Percentiles rank a stretch among this genome's conserved stretches.
phyloP scores from a whole-genome alignment of 2,797 vertebrate genomes.

The Cirrhinus molitorella region DNA sequence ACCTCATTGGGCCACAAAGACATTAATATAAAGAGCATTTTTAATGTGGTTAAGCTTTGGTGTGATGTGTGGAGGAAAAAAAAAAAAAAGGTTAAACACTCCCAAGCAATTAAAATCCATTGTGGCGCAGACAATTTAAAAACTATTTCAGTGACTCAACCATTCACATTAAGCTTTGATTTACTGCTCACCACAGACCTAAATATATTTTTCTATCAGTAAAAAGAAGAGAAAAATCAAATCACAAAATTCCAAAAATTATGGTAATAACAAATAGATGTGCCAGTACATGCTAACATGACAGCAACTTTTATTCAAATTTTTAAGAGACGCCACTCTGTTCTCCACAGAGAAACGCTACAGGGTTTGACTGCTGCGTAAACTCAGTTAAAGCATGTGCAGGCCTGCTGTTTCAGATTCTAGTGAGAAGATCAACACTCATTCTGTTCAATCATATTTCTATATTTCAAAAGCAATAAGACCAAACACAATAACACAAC shows the following conservation, averaged over 20 bases:
- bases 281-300: constrained; percentile 12
- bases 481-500: not conserved
- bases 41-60: not conserved
- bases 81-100: not conserved
- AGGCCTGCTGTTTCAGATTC: constrained; percentile 9
- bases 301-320: not conserved
- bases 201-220: constrained; percentile 16
- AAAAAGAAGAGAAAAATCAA: not conserved
- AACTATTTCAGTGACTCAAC: not conserved
- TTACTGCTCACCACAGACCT: not conserved
- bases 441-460: not conserved
- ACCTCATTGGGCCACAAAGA: not conserved
- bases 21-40: constrained; percentile 10
- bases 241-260: not conserved
- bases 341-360: not conserved
- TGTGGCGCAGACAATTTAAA: not conserved
- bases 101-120: not conserved
- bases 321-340: not conserved
- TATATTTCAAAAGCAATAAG: constrained; percentile 27
- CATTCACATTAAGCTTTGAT: not conserved
- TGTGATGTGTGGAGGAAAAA: not conserved
- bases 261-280: constrained; percentile 24
- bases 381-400: constrained; percentile 24
- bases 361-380: not conserved
- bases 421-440: constrained; percentile 5